Evolutionary conservation across 2,888 invertebrate genomes (phyloP), one percentile per base, ranked within the genome.

Genomic region (Heteromurus nitidus): DNA sequence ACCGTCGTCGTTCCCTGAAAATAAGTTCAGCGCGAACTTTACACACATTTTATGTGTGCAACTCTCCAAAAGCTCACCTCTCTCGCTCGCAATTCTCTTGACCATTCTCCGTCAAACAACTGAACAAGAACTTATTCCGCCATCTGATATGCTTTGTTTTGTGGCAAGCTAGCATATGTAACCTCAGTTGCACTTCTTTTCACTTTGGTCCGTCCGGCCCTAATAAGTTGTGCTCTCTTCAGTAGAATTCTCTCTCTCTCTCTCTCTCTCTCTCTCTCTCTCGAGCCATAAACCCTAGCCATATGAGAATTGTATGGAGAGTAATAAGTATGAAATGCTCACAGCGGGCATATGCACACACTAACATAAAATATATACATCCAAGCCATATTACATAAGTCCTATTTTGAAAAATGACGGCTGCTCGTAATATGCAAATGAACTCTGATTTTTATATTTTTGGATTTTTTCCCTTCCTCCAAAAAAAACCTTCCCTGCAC

Each of bases 381-480:
- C n/a, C n/a, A n/a, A 36, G 13, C 36, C 13, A 5, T 13, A 36
- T 9, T 9, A 36, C 13, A 13, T 36, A 36, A 5, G 36, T 13
- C 5, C 36, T 36, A 13, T 36, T 36, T 44, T 18, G 24, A 58
- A 28, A 16, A 28, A n/a, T 26, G 64, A 31, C 53, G 77, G 62
- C n/a, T 65, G 67, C 60, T 60, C 58, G 47, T 68, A 80, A 62
- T 80, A 85, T 85, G 84, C 79, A 82, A 85, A 85, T 85, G 82
- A 83, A 81, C 18, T 67, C 22, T 53, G 65, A 77, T 84, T 84
- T 84, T 82, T 75, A 80, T 74, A 75, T 81, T 83, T 83, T 65
- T 65, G 75, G 75, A 83, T 82, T 85, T 85, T 84, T 82, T 55
- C 47, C 20, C 1, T 11, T 62, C 80, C 58, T 72, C 67, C n/a